A percentile compares a stretch with the other conserved stretches of the same genome.
Conservation (phyloP, 2,113 vertebrate species). For the Entomyzon cyanotis region DNA sequence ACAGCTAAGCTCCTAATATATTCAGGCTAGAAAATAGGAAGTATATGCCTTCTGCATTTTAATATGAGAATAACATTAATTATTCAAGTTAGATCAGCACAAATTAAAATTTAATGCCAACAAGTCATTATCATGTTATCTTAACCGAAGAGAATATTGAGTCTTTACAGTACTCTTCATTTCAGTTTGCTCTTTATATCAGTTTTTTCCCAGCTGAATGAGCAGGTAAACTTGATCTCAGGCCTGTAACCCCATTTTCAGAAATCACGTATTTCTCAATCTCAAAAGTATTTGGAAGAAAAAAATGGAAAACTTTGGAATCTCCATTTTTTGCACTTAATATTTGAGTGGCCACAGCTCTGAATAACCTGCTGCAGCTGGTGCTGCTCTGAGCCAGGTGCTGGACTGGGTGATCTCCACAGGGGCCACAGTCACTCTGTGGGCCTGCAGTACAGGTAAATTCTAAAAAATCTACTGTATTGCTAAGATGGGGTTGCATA, state of each 20-base stretch:
- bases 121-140: neutral
- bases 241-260: neutral
- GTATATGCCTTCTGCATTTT: neutral
- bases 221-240: neutral
- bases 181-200: neutral
- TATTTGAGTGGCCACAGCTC: neutral
- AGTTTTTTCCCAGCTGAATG: neutral
- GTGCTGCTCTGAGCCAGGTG: neutral
- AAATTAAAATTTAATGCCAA: conserved; percentile 18
- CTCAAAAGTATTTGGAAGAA: neutral
- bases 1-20: conserved; percentile 2
- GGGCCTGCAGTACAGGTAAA: neutral
- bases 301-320: neutral
- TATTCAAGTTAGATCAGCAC: neutral
- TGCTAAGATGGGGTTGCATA: neutral
- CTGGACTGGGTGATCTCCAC: neutral
- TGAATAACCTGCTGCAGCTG: neutral
- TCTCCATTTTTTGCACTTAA: accelerated
- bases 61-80: conserved; percentile 11
- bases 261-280: neutral
- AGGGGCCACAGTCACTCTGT: neutral
- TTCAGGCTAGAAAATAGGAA: neutral
- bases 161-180: neutral
- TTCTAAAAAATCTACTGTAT: neutral
- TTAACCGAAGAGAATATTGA: neutral